Conservation (phyloP, 2,888 invertebrate genomes). For the Cylloceria caligata region DNA sequence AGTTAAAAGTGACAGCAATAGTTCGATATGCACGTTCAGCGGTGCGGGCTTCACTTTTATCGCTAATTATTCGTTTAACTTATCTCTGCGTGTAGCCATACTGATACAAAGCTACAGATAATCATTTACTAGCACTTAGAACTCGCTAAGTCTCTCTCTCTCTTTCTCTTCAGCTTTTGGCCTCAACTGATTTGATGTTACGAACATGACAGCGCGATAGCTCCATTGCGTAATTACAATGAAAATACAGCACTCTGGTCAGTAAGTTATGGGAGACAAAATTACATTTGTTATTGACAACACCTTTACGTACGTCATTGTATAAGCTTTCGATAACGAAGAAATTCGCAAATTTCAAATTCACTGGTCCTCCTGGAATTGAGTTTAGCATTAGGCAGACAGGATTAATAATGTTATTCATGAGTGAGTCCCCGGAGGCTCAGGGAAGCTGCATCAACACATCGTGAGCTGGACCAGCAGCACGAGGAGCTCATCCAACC, state of each 20-base stretch:
- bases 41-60: conserved; percentile 73
- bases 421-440: conserved; percentile 80
- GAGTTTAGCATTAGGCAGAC: conserved; percentile 68
- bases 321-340: conserved; percentile 33
- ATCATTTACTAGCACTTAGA: no score
- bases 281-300: conserved; percentile 26
- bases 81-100: conserved; percentile 71
- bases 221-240: not conserved
- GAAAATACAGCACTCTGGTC: not conserved
- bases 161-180: conserved; percentile 14
- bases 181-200: conserved; percentile 7
- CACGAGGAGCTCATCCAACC: conserved; percentile 32
- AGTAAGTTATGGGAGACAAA: conserved; percentile 8
- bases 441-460: conserved; percentile 30
- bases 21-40: conserved; percentile 2
- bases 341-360: conserved; percentile 39
- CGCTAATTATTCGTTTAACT: conserved; percentile 82
- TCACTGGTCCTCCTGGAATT: conserved; percentile 61
- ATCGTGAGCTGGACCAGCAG: conserved; percentile 17
- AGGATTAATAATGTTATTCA: conserved; percentile 84
- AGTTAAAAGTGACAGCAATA: not conserved
- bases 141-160: conserved; percentile 24
- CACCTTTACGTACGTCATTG: conserved; percentile 11
- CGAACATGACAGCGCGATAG: not conserved
- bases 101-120: conserved; percentile 72